phyloP scores from a whole-genome alignment of 1,140 invertebrate genomes.

The Hestina assimilis region DNA sequence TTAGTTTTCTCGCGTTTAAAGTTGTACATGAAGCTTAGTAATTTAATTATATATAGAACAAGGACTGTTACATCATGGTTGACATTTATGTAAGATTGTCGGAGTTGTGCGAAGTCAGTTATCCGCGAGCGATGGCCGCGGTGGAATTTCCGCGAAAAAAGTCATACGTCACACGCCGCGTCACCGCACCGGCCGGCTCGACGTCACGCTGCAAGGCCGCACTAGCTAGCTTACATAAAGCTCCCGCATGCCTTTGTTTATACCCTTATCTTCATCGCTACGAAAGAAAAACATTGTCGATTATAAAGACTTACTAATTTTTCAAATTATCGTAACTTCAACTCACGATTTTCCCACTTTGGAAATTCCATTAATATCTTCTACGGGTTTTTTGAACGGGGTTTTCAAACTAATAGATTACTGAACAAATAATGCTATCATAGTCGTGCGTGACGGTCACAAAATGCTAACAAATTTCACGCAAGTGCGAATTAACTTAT shows the following conservation, averaged over 20 bases:
- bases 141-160: conserved; percentile 75
- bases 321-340: too few species aligned
- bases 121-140: conserved; percentile 54
- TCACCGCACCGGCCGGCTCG: conserved; percentile 48
- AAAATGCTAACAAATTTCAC: too few species aligned
- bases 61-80: conserved; percentile 7
- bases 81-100: conserved; percentile 1
- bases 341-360: too few species aligned
- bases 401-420: background rate
- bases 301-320: background rate
- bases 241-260: background rate
- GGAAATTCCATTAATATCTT: too few species aligned
- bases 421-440: background rate
- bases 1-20: too few species aligned
- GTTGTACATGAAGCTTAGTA: too few species aligned
- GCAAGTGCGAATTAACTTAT: conserved; percentile 31
- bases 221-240: background rate
- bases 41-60: background rate
- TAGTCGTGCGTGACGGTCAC: background rate
- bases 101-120: conserved; percentile 1
- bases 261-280: too few species aligned
- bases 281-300: background rate
- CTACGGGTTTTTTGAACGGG: background rate
- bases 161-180: conserved; percentile 59
- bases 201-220: conserved; percentile 59